phyloP scores from a whole-genome alignment of 2,113 vertebrate genomes.

The Phocoena sinus region DNA sequence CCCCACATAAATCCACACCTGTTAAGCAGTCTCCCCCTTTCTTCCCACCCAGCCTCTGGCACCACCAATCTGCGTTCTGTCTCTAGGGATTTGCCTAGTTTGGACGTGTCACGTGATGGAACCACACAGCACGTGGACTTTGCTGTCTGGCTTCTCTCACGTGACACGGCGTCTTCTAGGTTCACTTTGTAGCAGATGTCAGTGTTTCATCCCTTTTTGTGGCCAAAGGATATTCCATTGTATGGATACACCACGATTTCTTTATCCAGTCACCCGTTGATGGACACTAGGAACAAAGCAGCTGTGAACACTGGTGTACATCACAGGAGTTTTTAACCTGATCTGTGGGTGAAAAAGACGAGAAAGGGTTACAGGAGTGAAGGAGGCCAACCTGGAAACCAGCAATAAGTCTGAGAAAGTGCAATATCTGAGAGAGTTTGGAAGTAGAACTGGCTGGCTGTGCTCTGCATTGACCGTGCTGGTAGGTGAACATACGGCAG shows the following conservation, averaged over 20 bases:
- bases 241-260: background rate
- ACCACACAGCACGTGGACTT: too few relatives aligned
- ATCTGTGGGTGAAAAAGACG: background rate
- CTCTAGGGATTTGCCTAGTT: background rate
- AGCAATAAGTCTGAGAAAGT: too few relatives aligned
- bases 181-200: accelerated
- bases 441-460: too few relatives aligned
- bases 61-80: background rate
- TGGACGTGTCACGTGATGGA: accelerated
- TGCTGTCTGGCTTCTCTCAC: background rate
- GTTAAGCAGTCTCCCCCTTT: too few relatives aligned
- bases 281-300: background rate
- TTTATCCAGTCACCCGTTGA: too few relatives aligned
- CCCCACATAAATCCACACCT: background rate
- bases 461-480: too few relatives aligned
- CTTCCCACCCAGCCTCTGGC: background rate
- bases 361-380: background rate
- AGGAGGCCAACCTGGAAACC: too few relatives aligned
- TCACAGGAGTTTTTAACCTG: background rate
- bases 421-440: too few relatives aligned
- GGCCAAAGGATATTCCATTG: background rate
- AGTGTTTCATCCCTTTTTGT: too few relatives aligned
- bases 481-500: too few relatives aligned
- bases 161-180: accelerated
- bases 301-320: background rate